phyloP scores from a whole-genome alignment of 2,113 vertebrate species.

The Trachemys scripta region DNA sequence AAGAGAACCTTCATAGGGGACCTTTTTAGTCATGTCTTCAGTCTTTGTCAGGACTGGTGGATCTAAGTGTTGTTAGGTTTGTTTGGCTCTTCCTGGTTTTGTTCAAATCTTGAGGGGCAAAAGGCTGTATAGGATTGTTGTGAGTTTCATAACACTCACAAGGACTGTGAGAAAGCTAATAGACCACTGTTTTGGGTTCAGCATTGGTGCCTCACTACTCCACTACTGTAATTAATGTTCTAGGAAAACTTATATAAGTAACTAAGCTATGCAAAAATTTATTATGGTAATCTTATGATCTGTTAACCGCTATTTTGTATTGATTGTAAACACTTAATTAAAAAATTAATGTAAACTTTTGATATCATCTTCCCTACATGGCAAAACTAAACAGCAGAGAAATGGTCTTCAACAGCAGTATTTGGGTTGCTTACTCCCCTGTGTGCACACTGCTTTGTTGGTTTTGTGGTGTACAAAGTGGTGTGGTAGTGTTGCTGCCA shows the following conservation, averaged over 20 bases:
- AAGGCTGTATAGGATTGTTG: neutral
- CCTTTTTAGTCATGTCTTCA: neutral
- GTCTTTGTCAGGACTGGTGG: neutral
- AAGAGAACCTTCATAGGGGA: neutral
- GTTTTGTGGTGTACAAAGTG: rapidly evolving
- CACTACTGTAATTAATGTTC: neutral
- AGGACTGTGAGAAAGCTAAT: neutral
- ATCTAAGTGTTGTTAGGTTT: neutral
- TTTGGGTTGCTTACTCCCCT: neutral
- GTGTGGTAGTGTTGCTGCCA: neutral
- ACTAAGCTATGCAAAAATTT: neutral
- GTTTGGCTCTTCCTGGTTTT: neutral
- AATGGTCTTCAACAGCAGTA: neutral
- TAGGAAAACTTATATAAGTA: neutral
- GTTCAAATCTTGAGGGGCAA: neutral
- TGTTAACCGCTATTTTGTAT: neutral
- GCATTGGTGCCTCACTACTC: neutral
- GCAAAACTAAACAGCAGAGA: neutral
- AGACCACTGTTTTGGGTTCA: neutral
- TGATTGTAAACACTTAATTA: neutral
- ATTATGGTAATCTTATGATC: neutral
- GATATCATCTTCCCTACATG: neutral
- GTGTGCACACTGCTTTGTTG: rapidly evolving
- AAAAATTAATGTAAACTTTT: neutral
- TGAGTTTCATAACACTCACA: neutral